Evolutionary conservation across 2,888 invertebrate genomes (phyloP).

Genomic region (Neuroscelio doddi): DNA sequence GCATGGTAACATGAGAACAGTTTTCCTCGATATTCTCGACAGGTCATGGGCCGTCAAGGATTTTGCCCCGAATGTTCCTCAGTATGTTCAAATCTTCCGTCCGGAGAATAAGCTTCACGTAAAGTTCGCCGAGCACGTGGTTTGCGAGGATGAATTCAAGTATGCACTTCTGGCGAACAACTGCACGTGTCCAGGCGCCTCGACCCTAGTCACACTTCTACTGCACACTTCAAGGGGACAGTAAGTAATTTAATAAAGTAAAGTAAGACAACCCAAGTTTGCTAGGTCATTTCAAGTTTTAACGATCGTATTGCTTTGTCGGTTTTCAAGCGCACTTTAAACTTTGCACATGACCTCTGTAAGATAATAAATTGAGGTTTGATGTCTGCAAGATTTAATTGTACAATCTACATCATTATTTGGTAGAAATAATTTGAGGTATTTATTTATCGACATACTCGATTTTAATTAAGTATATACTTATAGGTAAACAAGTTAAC

Average conservation of each 20-base stretch:
- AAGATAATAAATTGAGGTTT: too few relatives aligned
- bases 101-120: slow-evolving; percentile 99
- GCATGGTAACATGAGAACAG: slow-evolving; percentile 6
- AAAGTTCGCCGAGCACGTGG: slow-evolving; percentile 98
- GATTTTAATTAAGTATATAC: too few relatives aligned
- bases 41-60: slow-evolving; percentile 99
- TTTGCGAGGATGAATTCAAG: slow-evolving; percentile 99
- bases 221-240: slow-evolving; percentile 98
- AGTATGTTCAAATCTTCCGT: slow-evolving; percentile 98
- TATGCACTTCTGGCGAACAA: slow-evolving; percentile 98
- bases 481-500: too few relatives aligned
- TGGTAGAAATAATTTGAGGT: too few relatives aligned
- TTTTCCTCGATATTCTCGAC: slow-evolving; percentile 18
- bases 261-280: too few relatives aligned
- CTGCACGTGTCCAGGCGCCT: slow-evolving; percentile 98
- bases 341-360: too few relatives aligned
- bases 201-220: slow-evolving; percentile 94
- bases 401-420: too few relatives aligned
- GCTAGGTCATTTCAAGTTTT: too few relatives aligned
- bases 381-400: too few relatives aligned
- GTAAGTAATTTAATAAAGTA: slow-evolving; percentile 78
- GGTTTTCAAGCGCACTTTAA: too few relatives aligned
- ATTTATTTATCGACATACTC: too few relatives aligned
- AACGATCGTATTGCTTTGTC: too few relatives aligned
- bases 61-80: slow-evolving; percentile 96